A percentile compares a stretch with the other conserved stretches of the same genome.
These are phyloP conservation scores for Cebus imitator DNA, from an alignment of 2,113 vertebrate genomes.

Conservation along the genomic window DNA sequence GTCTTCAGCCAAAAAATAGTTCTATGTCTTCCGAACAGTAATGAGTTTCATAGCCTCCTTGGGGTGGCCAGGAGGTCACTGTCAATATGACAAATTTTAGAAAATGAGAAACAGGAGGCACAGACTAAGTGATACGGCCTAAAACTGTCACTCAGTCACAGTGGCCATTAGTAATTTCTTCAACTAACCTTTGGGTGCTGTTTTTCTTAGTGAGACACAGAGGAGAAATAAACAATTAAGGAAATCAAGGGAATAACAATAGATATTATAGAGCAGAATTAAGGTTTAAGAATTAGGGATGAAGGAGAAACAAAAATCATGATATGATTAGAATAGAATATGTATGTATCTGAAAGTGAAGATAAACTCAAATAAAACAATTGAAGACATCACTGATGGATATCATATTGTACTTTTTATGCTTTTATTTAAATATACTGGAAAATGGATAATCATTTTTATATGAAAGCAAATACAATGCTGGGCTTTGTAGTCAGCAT, in stretches of 20 bases:
- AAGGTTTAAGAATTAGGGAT: neutral
- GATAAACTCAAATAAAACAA: neutral
- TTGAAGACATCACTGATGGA: neutral
- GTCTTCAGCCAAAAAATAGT: neutral
- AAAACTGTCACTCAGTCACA: neutral
- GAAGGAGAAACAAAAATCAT: neutral
- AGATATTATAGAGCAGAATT: neutral
- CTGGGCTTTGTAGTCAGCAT: neutral
- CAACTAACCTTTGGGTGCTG: neutral
- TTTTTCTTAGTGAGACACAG: neutral
- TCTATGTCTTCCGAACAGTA: neutral
- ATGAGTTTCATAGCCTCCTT: neutral
- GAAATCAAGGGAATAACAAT: neutral
- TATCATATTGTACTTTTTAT: neutral
- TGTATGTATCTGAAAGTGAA: neutral
- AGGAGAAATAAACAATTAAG: neutral
- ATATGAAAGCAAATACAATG: neutral
- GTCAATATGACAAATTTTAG: slow-evolving; percentile 15
- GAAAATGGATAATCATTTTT: neutral
- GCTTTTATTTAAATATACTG: neutral
- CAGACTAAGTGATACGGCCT: neutral
- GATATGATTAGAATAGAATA: neutral
- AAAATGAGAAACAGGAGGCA: slow-evolving; percentile 2
- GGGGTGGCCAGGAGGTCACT: neutral
- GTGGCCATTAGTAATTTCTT: neutral